Evolutionary conservation across 2,888 invertebrate genomes (phyloP), one percentile per base, ranked within the genome.

Genomic region (Diarsia brunnea): DNA sequence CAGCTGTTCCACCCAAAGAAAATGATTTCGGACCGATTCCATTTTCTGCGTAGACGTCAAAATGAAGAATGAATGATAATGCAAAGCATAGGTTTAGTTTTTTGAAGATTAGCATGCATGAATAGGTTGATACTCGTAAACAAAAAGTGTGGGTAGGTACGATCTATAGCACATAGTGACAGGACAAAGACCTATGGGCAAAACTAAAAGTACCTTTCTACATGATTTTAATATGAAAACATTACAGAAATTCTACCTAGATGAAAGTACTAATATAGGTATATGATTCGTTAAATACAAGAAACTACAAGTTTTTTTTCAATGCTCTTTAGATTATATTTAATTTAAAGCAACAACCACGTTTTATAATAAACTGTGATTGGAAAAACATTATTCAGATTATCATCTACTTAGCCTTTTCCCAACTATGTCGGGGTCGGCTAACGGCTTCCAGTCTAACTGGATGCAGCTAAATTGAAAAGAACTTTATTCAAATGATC

Each of bases 21-120:
- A 98, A 98, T 73, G 98, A 98, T 92, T 98, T 98, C 89, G 98
- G 98, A 85, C 98, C 98, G 73, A 98, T 97, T 76, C 97, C 98
- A 87, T 97, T 97, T 95, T 98, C 98, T 98, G 92, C 61, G 58
- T 75, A 68, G 80, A 43, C 66, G 78, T 78, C 75, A 81, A 75
- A 79, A 60, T 80, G 84, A 81, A 66, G 71, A 68, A 78, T 76
- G 79, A 67, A 75, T 70, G 79, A 79, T 45, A n/a, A 38, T 68
- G 79, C 64, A 65, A 79, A 79, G 78, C 79, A 74, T 58, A 69
- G 27, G 14, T 55, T 24, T n/a, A 14, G 24, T 19, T 47, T 69
- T 51, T 4, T 1, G 2, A 19, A 24, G n/a, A 38, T 16, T 14
- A 4, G 24, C 61, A 75, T 75, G 61, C 75, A 24, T 43, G 43